A percentile compares a stretch with the other conserved stretches of the same genome.
Conservation (phyloP, 2,888 invertebrate genomes). For the Aporophyla nigra region DNA sequence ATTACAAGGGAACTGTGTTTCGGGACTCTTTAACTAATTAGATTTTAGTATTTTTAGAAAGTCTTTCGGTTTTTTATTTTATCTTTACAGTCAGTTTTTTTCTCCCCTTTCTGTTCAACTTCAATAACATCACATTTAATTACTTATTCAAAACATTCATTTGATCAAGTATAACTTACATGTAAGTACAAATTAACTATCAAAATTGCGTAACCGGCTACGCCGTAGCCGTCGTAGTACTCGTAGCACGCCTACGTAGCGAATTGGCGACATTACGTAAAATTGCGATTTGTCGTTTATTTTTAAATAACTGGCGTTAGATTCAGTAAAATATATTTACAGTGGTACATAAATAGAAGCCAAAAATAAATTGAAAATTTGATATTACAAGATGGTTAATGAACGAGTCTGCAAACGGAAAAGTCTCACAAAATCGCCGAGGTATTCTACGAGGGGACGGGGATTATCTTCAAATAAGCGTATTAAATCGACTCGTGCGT, state of each 20-base stretch:
- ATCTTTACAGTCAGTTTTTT: background rate
- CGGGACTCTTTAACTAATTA: background rate
- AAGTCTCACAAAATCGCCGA: conserved; percentile 72
- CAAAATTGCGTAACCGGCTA: conserved; percentile 23
- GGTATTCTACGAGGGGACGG: conserved; percentile 75
- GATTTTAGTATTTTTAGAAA: conserved; percentile 3
- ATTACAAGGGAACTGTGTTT: background rate
- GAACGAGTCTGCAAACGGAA: conserved; percentile 61
- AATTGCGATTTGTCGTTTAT: background rate
- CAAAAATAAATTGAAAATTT: conserved; percentile 9
- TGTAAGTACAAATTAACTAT: background rate
- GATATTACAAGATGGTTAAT: conserved; percentile 52
- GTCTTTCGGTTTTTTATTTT: background rate
- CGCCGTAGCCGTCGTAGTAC: conserved; percentile 49
- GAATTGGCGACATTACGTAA: background rate
- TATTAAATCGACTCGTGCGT: conserved; percentile 80
- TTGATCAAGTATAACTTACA: background rate
- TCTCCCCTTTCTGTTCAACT: background rate
- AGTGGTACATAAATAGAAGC: background rate
- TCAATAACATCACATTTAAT: background rate
- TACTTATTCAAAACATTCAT: background rate
- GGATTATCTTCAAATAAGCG: conserved; percentile 88
- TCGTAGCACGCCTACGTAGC: conserved; percentile 38
- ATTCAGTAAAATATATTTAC: background rate
- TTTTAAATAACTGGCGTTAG: background rate